Percentiles rank a stretch among this genome's conserved stretches.
Evolutionary conservation across 2,797 vertebrate species (phyloP).

Genomic region (Paguma larvata): DNA sequence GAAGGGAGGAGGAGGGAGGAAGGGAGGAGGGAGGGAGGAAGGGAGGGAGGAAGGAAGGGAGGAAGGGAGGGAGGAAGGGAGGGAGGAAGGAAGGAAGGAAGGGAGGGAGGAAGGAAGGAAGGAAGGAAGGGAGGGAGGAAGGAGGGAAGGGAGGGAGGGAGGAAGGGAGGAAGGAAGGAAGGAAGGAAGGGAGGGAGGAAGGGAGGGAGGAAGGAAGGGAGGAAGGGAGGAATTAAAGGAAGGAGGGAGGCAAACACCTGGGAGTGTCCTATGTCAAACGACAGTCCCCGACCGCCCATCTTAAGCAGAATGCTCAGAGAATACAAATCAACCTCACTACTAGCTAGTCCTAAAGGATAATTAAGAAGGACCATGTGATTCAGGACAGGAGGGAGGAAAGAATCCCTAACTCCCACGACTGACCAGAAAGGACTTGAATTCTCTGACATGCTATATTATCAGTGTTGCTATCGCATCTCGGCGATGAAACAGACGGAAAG

Average conservation of each 20-base stretch:
- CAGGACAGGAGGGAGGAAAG: neutral
- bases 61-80: too few relatives aligned
- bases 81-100: too few relatives aligned
- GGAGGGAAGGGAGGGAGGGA: accelerated
- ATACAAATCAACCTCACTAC: neutral
- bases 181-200: accelerated
- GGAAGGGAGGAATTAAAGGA: neutral
- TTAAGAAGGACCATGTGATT: neutral
- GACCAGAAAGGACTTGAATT: neutral
- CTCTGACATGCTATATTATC: neutral
- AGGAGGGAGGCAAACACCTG: neutral
- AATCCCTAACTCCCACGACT: neutral
- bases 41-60: too few relatives aligned
- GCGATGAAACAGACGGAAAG: neutral
- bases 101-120: too few relatives aligned
- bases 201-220: too few relatives aligned
- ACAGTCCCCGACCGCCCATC: neutral
- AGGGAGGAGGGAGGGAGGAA: too few relatives aligned
- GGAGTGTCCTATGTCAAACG: neutral
- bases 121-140: too few relatives aligned
- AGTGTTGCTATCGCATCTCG: neutral
- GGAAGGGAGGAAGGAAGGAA: too few relatives aligned
- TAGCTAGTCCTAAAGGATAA: conserved; percentile 12
- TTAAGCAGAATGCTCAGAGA: neutral
- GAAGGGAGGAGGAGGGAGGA: too few relatives aligned